phyloP scores from a whole-genome alignment of 2,888 invertebrate genomes.

The Hypomecis atomaria region DNA sequence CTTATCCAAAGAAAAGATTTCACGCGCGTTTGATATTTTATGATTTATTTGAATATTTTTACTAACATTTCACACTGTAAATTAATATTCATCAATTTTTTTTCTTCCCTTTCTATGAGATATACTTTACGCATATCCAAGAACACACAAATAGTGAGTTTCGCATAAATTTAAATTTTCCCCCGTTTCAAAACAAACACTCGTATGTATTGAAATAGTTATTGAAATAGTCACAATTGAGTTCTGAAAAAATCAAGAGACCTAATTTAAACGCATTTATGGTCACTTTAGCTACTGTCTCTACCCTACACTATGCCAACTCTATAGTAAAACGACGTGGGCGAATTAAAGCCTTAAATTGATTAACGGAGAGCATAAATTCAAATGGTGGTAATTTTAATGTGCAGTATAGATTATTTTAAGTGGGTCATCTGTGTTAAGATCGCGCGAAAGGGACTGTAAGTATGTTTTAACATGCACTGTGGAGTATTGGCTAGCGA shows the following conservation, averaged over 20 bases:
- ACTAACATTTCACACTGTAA: too few relatives aligned
- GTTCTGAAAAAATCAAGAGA: neutral
- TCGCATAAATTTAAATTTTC: too few relatives aligned
- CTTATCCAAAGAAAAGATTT: neutral
- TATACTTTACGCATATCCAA: too few relatives aligned
- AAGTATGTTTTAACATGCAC: slow-evolving; percentile 26
- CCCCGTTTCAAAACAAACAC: too few relatives aligned
- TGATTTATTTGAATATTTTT: too few relatives aligned
- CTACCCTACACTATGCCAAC: slow-evolving; percentile 7
- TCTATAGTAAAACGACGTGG: slow-evolving; percentile 43
- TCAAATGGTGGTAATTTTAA: slow-evolving; percentile 39
- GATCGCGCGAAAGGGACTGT: slow-evolving; percentile 32
- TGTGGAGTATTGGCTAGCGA: slow-evolving; percentile 9
- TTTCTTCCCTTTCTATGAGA: too few relatives aligned
- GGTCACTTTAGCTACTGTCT: slow-evolving; percentile 16
- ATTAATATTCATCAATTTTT: too few relatives aligned
- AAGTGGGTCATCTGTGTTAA: slow-evolving; percentile 28
- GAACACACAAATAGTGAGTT: too few relatives aligned
- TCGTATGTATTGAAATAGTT: too few relatives aligned
- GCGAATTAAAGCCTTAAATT: slow-evolving; percentile 61
- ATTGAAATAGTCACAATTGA: too few relatives aligned
- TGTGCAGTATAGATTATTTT: slow-evolving; percentile 31
- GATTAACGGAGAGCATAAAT: slow-evolving; percentile 46
- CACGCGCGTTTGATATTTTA: too few relatives aligned
- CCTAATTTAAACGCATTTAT: neutral